A percentile compares a stretch with the other conserved stretches of the same genome.
Conservation (phyloP, 2,888 invertebrate species). For the Nysson spinosus region DNA sequence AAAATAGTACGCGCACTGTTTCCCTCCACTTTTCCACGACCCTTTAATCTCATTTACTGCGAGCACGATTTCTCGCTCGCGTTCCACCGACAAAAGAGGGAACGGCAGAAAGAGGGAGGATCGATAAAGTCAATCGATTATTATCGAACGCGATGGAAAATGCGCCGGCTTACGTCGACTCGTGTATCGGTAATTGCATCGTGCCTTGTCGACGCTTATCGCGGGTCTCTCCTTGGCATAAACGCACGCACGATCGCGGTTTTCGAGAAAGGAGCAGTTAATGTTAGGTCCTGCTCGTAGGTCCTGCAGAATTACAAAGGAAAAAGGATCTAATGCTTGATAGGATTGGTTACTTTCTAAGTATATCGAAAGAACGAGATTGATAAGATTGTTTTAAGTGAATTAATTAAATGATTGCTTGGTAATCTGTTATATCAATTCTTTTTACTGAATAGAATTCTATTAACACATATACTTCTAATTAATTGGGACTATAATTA, state of each 20-base stretch:
- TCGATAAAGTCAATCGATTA: slow-evolving; percentile 69
- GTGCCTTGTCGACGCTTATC: slow-evolving; percentile 68
- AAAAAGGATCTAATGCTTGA: slow-evolving; percentile 52
- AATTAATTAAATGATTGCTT: too few species aligned
- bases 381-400: too few species aligned
- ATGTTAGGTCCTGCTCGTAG: slow-evolving; percentile 18
- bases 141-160: slow-evolving; percentile 60
- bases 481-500: too few species aligned
- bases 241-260: slow-evolving; percentile 58
- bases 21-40: too few species aligned
- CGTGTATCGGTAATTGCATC: slow-evolving; percentile 71
- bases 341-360: too few species aligned
- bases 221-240: slow-evolving; percentile 66
- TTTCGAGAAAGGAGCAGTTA: slow-evolving; percentile 52
- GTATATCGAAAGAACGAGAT: too few species aligned
- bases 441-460: too few species aligned
- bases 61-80: too few species aligned
- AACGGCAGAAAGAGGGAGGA: slow-evolving; percentile 40
- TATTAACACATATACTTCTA: too few species aligned
- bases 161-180: slow-evolving; percentile 38
- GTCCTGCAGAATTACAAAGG: slow-evolving; percentile 15
- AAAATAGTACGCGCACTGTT: too few species aligned
- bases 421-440: too few species aligned
- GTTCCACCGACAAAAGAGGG: slow-evolving; percentile 47
- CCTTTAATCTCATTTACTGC: too few species aligned